phyloP scores from a whole-genome alignment of 1,140 invertebrate genomes.

The Drepana arcuata region DNA sequence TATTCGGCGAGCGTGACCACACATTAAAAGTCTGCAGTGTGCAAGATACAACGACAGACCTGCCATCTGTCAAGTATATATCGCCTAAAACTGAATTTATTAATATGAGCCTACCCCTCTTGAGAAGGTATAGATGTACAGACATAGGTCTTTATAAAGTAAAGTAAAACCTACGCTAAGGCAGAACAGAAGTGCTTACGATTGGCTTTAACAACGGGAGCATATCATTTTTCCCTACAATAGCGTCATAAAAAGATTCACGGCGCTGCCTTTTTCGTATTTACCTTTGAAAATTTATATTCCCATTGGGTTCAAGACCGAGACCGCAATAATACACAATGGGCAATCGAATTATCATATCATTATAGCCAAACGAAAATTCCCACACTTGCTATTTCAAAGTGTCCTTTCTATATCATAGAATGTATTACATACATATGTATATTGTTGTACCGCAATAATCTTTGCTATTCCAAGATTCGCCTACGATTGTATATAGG shows the following conservation, averaged over 20 bases:
- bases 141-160: no score
- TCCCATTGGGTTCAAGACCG: conserved; percentile 35
- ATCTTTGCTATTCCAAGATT: no score
- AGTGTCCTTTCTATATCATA: not conserved
- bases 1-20: no score
- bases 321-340: conserved; percentile 47
- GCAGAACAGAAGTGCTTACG: no score
- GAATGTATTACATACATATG: not conserved
- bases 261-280: conserved; percentile 41
- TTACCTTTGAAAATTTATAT: conserved; percentile 63
- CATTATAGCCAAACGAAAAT: conserved; percentile 28
- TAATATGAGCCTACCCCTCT: no score
- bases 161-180: no score
- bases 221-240: conserved; percentile 27
- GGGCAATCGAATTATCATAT: conserved; percentile 59
- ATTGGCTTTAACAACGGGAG: conserved; percentile 23
- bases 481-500: not conserved
- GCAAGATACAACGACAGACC: no score
- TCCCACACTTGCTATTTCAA: conserved; percentile 11
- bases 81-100: no score
- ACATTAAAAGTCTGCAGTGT: no score
- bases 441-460: no score
- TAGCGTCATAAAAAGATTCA: conserved; percentile 41
- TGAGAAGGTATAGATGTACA: no score
- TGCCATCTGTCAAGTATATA: no score